These are phyloP conservation scores for Corvus cornix DNA, from an alignment of 2,113 vertebrate genomes.

Conservation along the genomic window DNA sequence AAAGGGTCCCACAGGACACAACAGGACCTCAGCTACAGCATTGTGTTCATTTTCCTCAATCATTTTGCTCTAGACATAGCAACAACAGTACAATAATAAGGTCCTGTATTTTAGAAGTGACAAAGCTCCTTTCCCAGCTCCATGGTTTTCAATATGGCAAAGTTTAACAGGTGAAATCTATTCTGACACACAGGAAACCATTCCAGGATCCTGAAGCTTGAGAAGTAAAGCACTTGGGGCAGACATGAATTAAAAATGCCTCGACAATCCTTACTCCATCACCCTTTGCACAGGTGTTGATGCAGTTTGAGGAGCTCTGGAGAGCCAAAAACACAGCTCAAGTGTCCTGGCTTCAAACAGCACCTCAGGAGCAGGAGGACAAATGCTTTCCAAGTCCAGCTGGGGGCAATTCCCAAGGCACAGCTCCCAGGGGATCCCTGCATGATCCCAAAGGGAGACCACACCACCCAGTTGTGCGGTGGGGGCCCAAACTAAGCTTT, in stretches of 20 bases:
- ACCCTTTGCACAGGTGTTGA: background rate
- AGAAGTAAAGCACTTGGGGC: background rate
- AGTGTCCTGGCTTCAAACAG: background rate
- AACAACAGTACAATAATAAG: background rate
- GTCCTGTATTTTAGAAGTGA: background rate
- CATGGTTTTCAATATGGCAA: background rate
- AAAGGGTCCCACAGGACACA: background rate
- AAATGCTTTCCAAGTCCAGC: accelerated
- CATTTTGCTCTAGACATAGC: background rate
- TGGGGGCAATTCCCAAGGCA: background rate
- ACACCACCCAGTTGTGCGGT: background rate
- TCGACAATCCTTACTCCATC: background rate
- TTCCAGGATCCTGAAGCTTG: background rate
- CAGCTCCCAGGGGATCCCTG: background rate
- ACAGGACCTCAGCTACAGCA: background rate
- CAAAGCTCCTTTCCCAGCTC: background rate
- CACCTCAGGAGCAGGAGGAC: background rate
- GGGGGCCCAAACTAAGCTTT: too few species aligned
- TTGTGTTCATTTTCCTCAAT: background rate
- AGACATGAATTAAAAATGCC: background rate
- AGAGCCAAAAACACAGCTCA: background rate
- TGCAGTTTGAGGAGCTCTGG: background rate
- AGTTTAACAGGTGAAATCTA: background rate
- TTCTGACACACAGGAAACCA: background rate
- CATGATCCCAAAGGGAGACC: background rate